Conservation (phyloP, 53 echinoderm and acorn worm genomes). For the Henricia sp. region DNA sequence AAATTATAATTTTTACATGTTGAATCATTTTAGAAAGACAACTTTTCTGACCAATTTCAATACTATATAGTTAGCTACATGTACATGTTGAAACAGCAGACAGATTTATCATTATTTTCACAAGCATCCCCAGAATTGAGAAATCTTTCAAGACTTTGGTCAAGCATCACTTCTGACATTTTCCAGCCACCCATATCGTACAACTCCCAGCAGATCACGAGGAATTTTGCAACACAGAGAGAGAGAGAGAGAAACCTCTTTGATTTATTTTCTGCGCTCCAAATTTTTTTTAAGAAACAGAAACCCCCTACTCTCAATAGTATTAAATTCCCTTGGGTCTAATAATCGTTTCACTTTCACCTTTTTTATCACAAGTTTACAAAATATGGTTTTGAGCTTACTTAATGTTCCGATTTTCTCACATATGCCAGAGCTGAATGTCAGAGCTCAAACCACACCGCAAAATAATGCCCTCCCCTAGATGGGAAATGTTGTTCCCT, state of each 20-base stretch:
- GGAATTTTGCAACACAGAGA: background rate
- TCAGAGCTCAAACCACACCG: background rate
- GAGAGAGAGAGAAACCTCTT: background rate
- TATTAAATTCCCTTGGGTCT: conserved; percentile 7
- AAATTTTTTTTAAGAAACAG: background rate
- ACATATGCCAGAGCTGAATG: background rate
- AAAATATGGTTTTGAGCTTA: background rate
- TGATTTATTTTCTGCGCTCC: conserved; percentile 33
- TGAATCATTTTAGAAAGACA: no score
- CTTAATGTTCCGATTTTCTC: conserved; percentile 1
- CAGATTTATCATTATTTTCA: background rate
- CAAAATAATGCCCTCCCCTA: no score
- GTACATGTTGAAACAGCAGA: background rate
- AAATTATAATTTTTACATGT: no score
- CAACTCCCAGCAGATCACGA: conserved; percentile 6
- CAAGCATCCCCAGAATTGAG: conserved; percentile 41
- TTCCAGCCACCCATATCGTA: conserved; percentile 9
- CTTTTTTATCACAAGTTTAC: background rate
- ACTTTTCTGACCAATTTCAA: no score
- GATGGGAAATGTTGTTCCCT: no score
- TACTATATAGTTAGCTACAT: no score
- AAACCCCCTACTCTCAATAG: background rate
- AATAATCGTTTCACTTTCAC: conserved; percentile 30
- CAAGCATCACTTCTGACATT: background rate
- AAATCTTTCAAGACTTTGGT: conserved; percentile 49